Percentiles rank a stretch among this genome's conserved stretches.
These are phyloP conservation scores for Vultur gryphus DNA, from an alignment of 2,797 vertebrate genomes.

Conservation along the genomic window DNA sequence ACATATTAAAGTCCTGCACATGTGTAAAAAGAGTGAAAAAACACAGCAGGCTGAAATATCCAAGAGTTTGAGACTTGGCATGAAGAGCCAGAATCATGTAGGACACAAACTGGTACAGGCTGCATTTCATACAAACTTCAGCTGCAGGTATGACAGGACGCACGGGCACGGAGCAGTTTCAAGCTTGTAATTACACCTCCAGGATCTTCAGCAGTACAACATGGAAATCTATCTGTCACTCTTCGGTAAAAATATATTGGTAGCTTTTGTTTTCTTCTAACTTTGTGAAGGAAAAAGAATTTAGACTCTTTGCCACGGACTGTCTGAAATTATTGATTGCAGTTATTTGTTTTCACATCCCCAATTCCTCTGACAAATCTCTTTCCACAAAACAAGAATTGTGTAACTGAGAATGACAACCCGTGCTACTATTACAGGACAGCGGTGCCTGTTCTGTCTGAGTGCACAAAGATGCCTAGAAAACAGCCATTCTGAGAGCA, in stretches of 20 bases:
- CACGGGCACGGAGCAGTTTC: background rate
- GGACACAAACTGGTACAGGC: background rate
- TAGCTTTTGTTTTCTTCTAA: background rate
- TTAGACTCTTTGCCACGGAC: background rate
- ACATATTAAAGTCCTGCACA: background rate
- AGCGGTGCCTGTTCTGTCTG: background rate
- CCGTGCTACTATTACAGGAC: background rate
- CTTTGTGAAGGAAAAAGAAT: background rate
- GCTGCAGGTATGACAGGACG: background rate
- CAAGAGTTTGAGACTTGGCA: background rate
- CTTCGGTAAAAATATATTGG: background rate
- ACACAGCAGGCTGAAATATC: background rate
- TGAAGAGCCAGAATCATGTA: background rate
- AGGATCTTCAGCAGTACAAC: background rate
- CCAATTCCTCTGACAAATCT: background rate
- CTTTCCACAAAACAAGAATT: background rate
- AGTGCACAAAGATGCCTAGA: background rate
- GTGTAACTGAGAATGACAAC: background rate
- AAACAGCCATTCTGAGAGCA: background rate
- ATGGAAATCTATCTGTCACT: constrained; percentile 1
- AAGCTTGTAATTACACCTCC: background rate
- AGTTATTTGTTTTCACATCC: background rate
- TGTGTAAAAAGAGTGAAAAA: background rate
- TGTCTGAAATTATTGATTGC: background rate
- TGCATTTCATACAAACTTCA: background rate